Conservation (phyloP, 2,113 vertebrate genomes). For the Numida meleagris region DNA sequence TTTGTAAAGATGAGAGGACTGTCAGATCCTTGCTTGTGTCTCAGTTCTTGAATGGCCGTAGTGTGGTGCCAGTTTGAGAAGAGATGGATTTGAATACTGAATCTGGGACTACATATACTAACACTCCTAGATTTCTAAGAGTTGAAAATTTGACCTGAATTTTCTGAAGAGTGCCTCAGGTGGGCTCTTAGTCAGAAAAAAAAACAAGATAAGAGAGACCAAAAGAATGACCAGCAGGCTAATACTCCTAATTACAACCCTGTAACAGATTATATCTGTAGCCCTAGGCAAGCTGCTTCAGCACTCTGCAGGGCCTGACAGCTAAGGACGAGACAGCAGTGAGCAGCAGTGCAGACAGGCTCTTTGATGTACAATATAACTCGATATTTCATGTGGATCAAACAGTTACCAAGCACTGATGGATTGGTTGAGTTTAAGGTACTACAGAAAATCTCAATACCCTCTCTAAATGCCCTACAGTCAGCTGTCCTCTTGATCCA, state of each 20-base stretch:
- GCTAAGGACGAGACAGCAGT: background rate
- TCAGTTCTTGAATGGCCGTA: background rate
- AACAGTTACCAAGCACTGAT: background rate
- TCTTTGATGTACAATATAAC: background rate
- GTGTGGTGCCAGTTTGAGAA: background rate
- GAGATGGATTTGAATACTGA: background rate
- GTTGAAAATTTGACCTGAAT: background rate
- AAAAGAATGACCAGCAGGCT: background rate
- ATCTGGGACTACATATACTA: background rate
- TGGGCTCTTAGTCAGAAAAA: background rate
- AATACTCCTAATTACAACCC: background rate
- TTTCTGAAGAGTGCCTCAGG: background rate
- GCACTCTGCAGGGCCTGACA: background rate
- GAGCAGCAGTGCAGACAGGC: background rate
- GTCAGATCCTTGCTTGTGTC: background rate
- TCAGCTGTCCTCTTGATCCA: background rate
- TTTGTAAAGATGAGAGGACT: background rate
- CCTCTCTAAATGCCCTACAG: background rate
- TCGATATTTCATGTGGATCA: background rate
- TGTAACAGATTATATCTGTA: background rate
- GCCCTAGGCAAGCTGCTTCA: background rate
- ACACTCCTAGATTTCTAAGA: background rate
- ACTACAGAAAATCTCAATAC: background rate
- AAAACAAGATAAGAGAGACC: background rate
- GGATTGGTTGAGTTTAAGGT: background rate